Evolutionary conservation across 2,888 invertebrate species (phyloP).

Genomic region (Chironomus tentans): DNA sequence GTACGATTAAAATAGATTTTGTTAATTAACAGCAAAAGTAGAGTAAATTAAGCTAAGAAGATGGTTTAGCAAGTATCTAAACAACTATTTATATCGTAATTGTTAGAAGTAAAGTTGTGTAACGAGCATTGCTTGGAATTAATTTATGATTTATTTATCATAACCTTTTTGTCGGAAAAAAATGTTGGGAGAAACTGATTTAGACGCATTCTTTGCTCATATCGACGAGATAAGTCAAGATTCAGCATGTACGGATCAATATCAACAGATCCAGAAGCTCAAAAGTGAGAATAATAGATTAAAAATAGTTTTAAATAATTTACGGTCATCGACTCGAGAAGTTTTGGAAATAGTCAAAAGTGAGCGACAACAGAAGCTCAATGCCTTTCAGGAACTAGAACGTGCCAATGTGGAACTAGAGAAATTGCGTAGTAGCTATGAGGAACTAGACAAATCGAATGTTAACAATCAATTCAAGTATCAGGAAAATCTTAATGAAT

Average conservation of each 20-base stretch:
- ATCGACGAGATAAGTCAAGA: neutral
- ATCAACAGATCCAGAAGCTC: neutral
- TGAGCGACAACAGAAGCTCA: neutral
- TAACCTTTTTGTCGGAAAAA: neutral
- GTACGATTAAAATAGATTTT: no score
- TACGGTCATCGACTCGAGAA: neutral
- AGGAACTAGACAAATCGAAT: neutral
- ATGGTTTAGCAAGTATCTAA: no score
- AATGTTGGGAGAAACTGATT: neutral
- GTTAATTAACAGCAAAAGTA: no score
- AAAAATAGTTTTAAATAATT: neutral
- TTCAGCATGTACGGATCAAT: neutral
- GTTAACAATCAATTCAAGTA: neutral
- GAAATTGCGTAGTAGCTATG: neutral
- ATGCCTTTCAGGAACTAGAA: neutral
- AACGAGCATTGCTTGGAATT: neutral
- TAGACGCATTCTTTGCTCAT: neutral
- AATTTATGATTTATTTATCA: neutral
- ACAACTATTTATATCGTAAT: no score
- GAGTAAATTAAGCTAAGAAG: no score
- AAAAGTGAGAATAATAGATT: neutral
- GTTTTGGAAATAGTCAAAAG: neutral
- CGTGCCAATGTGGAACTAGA: neutral
- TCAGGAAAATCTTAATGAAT: neutral
- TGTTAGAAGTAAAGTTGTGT: neutral